Percentiles rank a stretch among this genome's conserved stretches.
Conservation (phyloP, 2,113 vertebrate genomes). For the Rhynchomys soricoides region DNA sequence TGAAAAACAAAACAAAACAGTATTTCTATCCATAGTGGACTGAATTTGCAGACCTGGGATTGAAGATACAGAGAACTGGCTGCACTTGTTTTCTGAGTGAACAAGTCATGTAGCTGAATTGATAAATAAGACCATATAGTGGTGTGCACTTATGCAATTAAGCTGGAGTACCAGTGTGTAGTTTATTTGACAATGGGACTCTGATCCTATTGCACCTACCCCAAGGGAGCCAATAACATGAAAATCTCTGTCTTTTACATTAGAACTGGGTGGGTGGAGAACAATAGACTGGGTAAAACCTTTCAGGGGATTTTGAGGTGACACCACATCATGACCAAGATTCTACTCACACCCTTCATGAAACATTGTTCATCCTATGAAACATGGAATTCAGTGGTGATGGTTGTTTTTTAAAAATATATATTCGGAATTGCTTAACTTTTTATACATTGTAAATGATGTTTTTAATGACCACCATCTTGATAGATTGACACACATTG, state of each 20-base stretch:
- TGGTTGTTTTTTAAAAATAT: not conserved
- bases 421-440: not conserved
- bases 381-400: not conserved
- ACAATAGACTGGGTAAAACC: not conserved
- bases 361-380: not conserved
- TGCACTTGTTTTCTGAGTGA: not conserved
- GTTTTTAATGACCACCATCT: not conserved
- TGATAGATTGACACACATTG: not conserved
- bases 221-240: not conserved
- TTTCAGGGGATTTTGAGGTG: not conserved
- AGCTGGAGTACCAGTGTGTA: not conserved
- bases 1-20: not conserved
- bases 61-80: not conserved
- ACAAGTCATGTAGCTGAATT: not conserved
- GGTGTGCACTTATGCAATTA: not conserved
- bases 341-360: not conserved
- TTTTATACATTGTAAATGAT: not conserved
- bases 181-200: not conserved
- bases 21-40: not conserved
- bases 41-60: not conserved
- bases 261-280: not conserved
- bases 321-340: not conserved
- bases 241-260: not conserved
- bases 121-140: not conserved
- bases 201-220: not conserved